These are phyloP conservation scores for Hippocampus abdominalis DNA, from an alignment of 2,113 vertebrate species.

Conservation along the genomic window DNA sequence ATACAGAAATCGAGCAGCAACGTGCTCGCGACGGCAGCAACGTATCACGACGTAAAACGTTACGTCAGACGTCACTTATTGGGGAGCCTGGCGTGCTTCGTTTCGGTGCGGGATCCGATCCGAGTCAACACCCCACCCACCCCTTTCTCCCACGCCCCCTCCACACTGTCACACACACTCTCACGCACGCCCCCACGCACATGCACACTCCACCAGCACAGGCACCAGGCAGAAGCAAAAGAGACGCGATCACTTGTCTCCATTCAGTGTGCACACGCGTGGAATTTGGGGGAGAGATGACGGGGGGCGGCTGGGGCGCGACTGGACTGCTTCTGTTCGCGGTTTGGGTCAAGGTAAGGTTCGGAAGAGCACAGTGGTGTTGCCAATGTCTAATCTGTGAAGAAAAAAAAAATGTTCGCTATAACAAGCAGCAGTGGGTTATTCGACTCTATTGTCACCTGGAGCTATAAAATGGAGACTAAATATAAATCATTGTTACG, in stretches of 20 bases:
- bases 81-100: constrained; percentile 1
- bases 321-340: constrained; percentile 46
- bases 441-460: background rate
- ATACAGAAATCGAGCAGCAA: constrained; percentile 77
- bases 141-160: background rate
- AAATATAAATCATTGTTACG: background rate
- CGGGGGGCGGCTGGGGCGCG: constrained; percentile 36
- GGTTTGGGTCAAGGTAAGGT: constrained; percentile 55
- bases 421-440: background rate
- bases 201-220: background rate
- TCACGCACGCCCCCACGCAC: background rate
- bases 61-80: constrained; percentile 50
- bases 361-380: background rate
- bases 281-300: constrained; percentile 43
- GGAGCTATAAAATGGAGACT: no score
- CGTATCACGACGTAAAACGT: constrained; percentile 56
- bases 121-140: background rate
- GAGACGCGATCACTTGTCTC: constrained; percentile 6
- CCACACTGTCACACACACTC: background rate
- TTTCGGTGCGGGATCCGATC: background rate
- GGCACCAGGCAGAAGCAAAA: constrained; percentile 16
- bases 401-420: background rate
- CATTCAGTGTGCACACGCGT: constrained; percentile 6
- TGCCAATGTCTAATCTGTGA: background rate
- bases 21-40: constrained; percentile 66